These are phyloP conservation scores for Cataglyphis cursor DNA, from an alignment of 2,888 invertebrate genomes.

Conservation along the genomic window DNA sequence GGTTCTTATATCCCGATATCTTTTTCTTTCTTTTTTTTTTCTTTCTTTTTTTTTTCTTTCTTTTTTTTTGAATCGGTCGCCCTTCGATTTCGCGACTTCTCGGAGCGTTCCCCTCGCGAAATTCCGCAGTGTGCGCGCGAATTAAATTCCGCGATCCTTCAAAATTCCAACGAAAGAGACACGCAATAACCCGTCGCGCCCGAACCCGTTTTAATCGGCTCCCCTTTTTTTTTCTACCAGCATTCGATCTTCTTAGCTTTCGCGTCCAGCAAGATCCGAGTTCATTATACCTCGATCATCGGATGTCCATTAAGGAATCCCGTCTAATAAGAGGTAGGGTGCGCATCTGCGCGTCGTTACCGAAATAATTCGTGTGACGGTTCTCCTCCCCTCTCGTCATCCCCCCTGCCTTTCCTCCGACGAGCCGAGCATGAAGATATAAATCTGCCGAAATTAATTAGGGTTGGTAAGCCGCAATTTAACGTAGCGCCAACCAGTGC, in stretches of 20 bases:
- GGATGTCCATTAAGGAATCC: slow-evolving; percentile 34
- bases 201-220: slow-evolving; percentile 12
- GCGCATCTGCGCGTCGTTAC: slow-evolving; percentile 57
- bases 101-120: slow-evolving; percentile 36
- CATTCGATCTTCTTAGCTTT: slow-evolving; percentile 3
- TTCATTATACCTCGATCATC: slow-evolving; percentile 55
- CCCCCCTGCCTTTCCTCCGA: not conserved
- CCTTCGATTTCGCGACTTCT: slow-evolving; percentile 46
- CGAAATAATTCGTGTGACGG: slow-evolving; percentile 63
- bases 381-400: slow-evolving; percentile 9
- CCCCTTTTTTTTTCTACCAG: not conserved
- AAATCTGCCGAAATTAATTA: slow-evolving; percentile 79
- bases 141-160: slow-evolving; percentile 54
- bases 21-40: not conserved
- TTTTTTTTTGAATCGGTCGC: slow-evolving; percentile 24
- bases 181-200: slow-evolving; percentile 19
- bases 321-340: slow-evolving; percentile 37
- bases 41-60: not conserved
- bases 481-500: slow-evolving; percentile 70
- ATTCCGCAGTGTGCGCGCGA: slow-evolving; percentile 45
- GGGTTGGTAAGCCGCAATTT: slow-evolving; percentile 81
- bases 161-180: slow-evolving; percentile 50
- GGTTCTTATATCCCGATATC: slow-evolving; percentile 39
- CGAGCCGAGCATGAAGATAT: slow-evolving; percentile 66
- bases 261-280: slow-evolving; percentile 23